Evolutionary conservation across 2,888 invertebrate species (phyloP).

Genomic region (Phania funesta): DNA sequence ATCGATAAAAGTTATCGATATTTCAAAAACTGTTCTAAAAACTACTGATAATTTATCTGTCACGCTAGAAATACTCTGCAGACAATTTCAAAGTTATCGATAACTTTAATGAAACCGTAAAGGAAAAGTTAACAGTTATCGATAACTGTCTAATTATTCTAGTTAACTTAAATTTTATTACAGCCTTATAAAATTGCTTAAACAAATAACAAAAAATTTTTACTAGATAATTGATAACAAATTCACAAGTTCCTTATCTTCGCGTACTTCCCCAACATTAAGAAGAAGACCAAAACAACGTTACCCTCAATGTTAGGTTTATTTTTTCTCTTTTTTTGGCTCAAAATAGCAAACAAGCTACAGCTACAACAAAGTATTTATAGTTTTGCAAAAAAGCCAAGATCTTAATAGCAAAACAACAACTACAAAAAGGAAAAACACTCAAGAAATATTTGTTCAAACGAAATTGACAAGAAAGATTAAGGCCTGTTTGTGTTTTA

Average conservation of each 20-base stretch:
- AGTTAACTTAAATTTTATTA: no score
- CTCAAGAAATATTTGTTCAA: constrained; percentile 46
- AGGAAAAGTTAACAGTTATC: no score
- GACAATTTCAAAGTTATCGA: no score
- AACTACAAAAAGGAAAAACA: background rate
- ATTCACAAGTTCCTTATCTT: background rate
- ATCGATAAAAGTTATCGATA: no score
- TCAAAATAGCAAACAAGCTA: constrained; percentile 19
- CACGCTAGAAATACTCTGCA: no score
- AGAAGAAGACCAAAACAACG: background rate
- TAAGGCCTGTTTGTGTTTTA: constrained; percentile 24
- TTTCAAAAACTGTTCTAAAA: no score
- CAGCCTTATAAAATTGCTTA: no score
- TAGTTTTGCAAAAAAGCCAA: constrained; percentile 13
- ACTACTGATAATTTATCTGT: no score
- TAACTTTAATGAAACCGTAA: no score
- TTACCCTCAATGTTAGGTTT: background rate
- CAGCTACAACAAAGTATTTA: background rate
- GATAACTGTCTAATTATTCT: no score
- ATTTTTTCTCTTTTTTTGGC: constrained; percentile 9
- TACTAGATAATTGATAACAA: background rate
- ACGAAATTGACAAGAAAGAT: constrained; percentile 39
- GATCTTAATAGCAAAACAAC: background rate
- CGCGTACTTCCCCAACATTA: background rate
- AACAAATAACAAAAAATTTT: no score